A percentile compares a stretch with the other conserved stretches of the same genome.
Evolutionary conservation across 2,113 vertebrate genomes (phyloP).

Genomic region (Syrrhaptes paradoxus): DNA sequence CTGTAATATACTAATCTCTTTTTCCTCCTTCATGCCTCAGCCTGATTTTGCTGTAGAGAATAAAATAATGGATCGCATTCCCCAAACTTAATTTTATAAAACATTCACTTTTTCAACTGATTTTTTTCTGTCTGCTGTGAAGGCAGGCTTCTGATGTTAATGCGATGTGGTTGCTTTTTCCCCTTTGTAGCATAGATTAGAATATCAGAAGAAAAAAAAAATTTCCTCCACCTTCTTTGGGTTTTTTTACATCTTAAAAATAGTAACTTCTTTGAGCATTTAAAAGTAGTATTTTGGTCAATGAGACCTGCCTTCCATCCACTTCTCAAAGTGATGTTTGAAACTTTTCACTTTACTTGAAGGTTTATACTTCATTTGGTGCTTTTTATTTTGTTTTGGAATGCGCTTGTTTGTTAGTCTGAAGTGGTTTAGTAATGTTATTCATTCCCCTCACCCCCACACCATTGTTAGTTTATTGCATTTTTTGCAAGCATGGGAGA

Average conservation of each 20-base stretch:
- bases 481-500: neutral
- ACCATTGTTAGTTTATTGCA: neutral
- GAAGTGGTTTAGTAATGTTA: neutral
- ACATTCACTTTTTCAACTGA: neutral
- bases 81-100: neutral
- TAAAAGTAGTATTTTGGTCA: neutral
- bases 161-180: neutral
- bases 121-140: neutral
- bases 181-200: neutral
- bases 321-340: neutral
- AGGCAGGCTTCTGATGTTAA: neutral
- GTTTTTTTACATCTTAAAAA: neutral
- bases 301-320: neutral
- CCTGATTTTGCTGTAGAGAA: neutral
- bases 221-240: neutral
- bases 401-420: neutral
- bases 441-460: neutral
- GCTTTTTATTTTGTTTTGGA: neutral
- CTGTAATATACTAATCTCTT: neutral
- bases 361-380: neutral
- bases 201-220: neutral
- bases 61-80: neutral
- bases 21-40: neutral
- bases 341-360: neutral
- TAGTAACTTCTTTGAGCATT: neutral